Evolutionary conservation across 2,797 vertebrate genomes (phyloP), one percentile per base, ranked within the genome.

Genomic region (Thripadectes ignobilis): DNA sequence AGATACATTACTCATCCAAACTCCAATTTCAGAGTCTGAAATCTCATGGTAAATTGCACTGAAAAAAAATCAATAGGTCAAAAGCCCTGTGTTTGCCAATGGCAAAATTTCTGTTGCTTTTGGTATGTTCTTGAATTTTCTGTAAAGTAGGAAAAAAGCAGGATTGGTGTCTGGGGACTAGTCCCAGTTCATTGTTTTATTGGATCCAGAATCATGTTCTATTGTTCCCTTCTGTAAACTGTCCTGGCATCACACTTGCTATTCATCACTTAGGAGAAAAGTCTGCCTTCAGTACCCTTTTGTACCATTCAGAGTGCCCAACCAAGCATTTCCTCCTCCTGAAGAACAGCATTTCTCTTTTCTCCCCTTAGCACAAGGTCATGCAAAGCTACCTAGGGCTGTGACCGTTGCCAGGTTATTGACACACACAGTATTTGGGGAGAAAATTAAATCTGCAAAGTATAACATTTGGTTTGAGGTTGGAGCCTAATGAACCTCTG

Each of bases 21-120:
- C 65, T 92, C 38, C 85, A 89, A 38, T 88, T 93, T 88, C 66
- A 80, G 59, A 71, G 62, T 34, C 61, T 88, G 84, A 83, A 95
- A 69, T 54, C 45, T 52, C 20, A n/a, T 27, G 20, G 67, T 54
- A 78, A 92, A 93, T 73, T 72, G 51, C 63, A 88, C 82, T 32
- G 22, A 82, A 93, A 83, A 87, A 89, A 52, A 89, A 89, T 86
- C 58, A 76, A 51, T 85, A 66, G 48, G 57, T 72, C 85, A 88
- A 88, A 92, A 78, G 16, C 51, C 43, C 36, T 57, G 36, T 32
- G 41, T n/a, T 55, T 21, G 75, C 76, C 75, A 80, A 27, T 73
- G 66, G 39, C 66, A 95, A 93, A 73, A 61, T 17, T 78, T 49
- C 46, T 51, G 36, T 73, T 92, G n/a, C 38, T 76, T 84, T 93